Evolutionary conservation across 2,888 invertebrate species (phyloP), one percentile per base, ranked within the genome.

Genomic region (Catocala sponsa): DNA sequence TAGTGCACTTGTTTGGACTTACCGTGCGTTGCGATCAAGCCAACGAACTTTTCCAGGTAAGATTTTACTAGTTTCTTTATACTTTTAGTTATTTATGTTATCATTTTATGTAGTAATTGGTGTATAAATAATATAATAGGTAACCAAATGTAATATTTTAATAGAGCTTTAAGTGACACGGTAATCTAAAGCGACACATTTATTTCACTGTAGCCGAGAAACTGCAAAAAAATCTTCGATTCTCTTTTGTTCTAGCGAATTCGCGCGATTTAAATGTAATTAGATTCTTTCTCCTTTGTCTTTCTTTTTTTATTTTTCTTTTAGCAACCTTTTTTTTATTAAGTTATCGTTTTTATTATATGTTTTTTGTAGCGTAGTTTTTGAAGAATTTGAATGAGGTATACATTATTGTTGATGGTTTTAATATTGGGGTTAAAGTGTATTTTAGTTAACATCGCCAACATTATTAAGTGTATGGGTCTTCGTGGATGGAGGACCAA

Each of bases 1-100:
- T 55, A 80, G 85, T 88, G 85, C 76, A 78, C 70, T 73, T 79
- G 81, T 80, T 81, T 76, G 84, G 83, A 88, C 85, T 79, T 76
- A 78, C 74, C 74, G 81, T 81, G 78, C 76, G 72, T 70, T 70
- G 77, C 68, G 51, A 68, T 60, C 51, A 60, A 63, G 61, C 44
- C 60, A 42, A 5, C 62, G 56, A 59, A 69, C 55, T 54, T 60
- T 58, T 58, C 66, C 66, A 83, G 83, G 83, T 83, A 78, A 77
- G 79, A 51, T 66, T 68, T 59, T 11, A 38, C 35, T 38, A 4
- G 25, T 25, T 38, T 0, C 2, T 38, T 7, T 38, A 6, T 38
- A 38, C 7, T 12, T 12, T 25, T 41, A 15, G 0, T 2, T 33
- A 15, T 53, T 4, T 47, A 38, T 55, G 0, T 15, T n/a, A 10